Evolutionary conservation across 1,140 invertebrate genomes (phyloP).

Genomic region (Drosophila parabipectinata): DNA sequence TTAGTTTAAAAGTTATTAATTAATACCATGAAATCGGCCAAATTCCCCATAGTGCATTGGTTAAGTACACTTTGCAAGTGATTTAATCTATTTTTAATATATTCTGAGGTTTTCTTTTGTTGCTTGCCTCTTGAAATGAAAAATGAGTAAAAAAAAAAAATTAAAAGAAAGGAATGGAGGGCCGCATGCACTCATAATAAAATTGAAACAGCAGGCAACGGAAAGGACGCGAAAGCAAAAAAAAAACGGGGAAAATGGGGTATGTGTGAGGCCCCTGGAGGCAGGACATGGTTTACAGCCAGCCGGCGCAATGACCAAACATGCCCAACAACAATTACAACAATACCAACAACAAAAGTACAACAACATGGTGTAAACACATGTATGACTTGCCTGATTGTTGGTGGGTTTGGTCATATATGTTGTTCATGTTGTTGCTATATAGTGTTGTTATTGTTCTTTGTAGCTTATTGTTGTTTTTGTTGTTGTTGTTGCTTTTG

Average conservation of each 20-base stretch:
- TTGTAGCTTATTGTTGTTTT: conserved; percentile 35
- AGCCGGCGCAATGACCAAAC: conserved; percentile 17
- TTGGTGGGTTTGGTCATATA: conserved; percentile 26
- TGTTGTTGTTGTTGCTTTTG: conserved; percentile 28
- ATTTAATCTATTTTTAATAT: conserved; percentile 74
- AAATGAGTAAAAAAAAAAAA: conserved; percentile 24
- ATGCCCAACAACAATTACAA: conserved; percentile 28
- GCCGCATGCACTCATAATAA: conserved; percentile 61
- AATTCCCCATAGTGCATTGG: too few species aligned
- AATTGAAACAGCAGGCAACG: conserved; percentile 66
- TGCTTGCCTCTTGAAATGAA: neutral
- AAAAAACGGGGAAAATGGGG: neutral
- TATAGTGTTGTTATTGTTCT: conserved; percentile 19
- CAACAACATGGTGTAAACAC: conserved; percentile 69
- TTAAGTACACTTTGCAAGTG: conserved; percentile 53
- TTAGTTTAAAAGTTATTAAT: too few species aligned
- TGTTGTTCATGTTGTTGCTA: conserved; percentile 1
- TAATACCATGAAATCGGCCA: too few species aligned
- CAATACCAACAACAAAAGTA: conserved; percentile 15
- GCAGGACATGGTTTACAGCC: conserved; percentile 15
- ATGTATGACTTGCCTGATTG: conserved; percentile 63
- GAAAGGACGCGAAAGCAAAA: conserved; percentile 24
- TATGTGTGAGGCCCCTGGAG: neutral
- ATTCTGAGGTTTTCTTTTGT: conserved; percentile 26
- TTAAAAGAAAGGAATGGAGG: neutral